Base-by-base conservation (phyloP, 2,888 invertebrate species). In the Cantharis flavilabris region DNA sequence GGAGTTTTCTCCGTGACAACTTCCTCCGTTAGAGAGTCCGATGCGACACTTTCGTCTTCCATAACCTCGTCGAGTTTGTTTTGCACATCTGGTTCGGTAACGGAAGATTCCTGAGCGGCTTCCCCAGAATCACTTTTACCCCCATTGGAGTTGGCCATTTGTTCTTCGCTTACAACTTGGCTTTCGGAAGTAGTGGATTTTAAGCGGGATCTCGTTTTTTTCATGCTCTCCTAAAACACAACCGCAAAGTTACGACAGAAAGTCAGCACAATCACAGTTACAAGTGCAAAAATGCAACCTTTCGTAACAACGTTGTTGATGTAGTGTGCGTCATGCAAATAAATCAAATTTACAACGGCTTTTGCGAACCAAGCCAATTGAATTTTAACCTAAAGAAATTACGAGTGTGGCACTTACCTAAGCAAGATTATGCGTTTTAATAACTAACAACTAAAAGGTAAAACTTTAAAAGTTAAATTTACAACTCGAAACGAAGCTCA, bases 301-400 rank as follows among this genome's bases (percentile, higher is more conserved):
- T 23, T 73, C 49, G 49, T 67, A 72, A 26, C 75, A 77, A 78
- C 77, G 77, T 79, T 80, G 80, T 80, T 81, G 81, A 82, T 80
- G 78, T 82, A 83, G 81, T 81, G 76, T 82, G 81, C 82, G 83
- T 82, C 83, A 82, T 79, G 62, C 79, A 75, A 71, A 67, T 67
- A 49, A 49, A 5, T n/a, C 49, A 49, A 49, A 49, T n/a, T 49
- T 49, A 49, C 49, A n/a, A 49, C 49, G 49, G 49, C n/a, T 49
- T 49, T 49, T 2, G 5, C n/a, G 49, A 5, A 49, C 7, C 49
- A 7, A 49, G 1, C n/a, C 49, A 5, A n/a, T n/a, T 9, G 9
- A 49, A 49, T 49, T 67, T 67, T 23, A 67, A 26, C 4, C 20
- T 9, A 67, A 67, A 23, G 13, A 67, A 67, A n/a, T 16, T 3